Percentiles rank a stretch among this genome's conserved stretches.
Conservation (phyloP, 1,140 invertebrate genomes). For the Drosophila bocqueti region DNA sequence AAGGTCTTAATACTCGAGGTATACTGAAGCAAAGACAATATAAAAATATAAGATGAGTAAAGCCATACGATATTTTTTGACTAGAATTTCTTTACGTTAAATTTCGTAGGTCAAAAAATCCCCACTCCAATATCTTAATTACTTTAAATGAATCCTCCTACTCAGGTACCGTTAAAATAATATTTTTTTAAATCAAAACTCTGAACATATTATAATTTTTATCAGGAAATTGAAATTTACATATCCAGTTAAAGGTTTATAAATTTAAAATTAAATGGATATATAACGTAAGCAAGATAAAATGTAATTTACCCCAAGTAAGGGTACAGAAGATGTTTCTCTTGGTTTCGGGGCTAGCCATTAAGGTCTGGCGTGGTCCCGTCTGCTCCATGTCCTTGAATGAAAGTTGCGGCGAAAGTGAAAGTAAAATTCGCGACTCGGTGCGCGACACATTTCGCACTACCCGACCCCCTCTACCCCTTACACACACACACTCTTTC, state of each 20-base stretch:
- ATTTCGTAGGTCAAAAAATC: too few relatives aligned
- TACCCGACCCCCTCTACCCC: constrained; percentile 12
- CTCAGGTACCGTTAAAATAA: too few relatives aligned
- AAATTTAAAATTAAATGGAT: neutral
- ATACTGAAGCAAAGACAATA: too few relatives aligned
- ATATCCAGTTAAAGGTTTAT: neutral
- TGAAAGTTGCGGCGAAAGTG: constrained; percentile 45
- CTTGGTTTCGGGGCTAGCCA: constrained; percentile 27
- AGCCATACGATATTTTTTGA: too few relatives aligned
- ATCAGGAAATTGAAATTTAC: too few relatives aligned
- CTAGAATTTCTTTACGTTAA: too few relatives aligned
- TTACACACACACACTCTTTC: constrained; percentile 18
- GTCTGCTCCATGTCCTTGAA: constrained; percentile 51
- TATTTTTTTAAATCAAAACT: too few relatives aligned
- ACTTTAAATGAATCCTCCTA: too few relatives aligned
- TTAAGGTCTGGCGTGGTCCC: constrained; percentile 37
- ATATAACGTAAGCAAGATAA: neutral
- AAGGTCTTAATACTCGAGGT: too few relatives aligned
- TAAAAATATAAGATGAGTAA: too few relatives aligned
- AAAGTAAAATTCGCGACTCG: constrained; percentile 62
- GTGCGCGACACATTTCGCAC: constrained; percentile 70
- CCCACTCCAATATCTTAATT: too few relatives aligned
- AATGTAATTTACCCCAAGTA: neutral
- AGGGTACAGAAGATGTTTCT: constrained; percentile 1
- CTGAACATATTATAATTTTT: too few relatives aligned